A percentile compares a stretch with the other conserved stretches of the same genome.
Evolutionary conservation across 1,140 invertebrate genomes (phyloP).

Genomic region (Drosophila serrata): DNA sequence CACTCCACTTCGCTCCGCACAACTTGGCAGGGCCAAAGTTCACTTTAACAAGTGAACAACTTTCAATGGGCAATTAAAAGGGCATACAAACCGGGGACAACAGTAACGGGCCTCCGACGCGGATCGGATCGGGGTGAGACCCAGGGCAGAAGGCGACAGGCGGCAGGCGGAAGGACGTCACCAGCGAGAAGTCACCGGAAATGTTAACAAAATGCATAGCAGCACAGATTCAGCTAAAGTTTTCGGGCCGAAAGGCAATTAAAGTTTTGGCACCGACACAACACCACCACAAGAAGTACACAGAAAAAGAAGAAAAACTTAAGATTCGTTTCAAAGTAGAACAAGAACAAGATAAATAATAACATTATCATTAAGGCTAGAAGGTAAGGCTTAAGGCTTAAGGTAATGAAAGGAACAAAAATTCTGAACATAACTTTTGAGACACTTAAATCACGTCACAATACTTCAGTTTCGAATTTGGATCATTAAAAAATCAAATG

Average conservation of each 20-base stretch:
- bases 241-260: constrained; percentile 74
- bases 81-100: constrained; percentile 73
- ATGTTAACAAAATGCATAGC: constrained; percentile 75
- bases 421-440: no score
- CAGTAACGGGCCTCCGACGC: constrained; percentile 21
- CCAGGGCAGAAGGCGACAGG: not conserved
- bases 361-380: not conserved
- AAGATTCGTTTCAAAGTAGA: no score
- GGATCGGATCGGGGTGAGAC: not conserved
- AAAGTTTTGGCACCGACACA: constrained; percentile 66
- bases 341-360: not conserved
- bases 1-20: constrained; percentile 21
- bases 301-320: not conserved
- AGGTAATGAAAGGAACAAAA: not conserved
- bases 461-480: not conserved
- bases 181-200: constrained; percentile 70
- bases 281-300: constrained; percentile 22
- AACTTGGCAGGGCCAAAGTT: constrained; percentile 70
- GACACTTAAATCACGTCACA: not conserved
- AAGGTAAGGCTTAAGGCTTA: no score
- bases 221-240: constrained; percentile 70
- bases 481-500: not conserved
- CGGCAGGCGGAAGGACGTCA: constrained; percentile 14
- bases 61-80: constrained; percentile 84
- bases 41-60: constrained; percentile 82